Conservation (phyloP, 2,888 invertebrate genomes). For the Pollenia labialis region DNA sequence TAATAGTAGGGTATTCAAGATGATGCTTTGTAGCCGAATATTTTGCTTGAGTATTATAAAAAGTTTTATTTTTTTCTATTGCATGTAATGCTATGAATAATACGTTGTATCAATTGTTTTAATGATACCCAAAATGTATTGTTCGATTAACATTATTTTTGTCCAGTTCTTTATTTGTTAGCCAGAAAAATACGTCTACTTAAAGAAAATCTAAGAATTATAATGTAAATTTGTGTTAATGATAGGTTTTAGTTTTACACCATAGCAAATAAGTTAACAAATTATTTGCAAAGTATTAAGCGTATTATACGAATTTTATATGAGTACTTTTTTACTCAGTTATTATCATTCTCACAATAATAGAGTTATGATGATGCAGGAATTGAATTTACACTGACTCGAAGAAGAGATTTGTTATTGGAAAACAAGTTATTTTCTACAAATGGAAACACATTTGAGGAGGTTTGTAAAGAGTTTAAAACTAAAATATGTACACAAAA, state of each 20-base stretch:
- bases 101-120: conserved; percentile 36
- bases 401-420: too few relatives aligned
- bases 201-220: conserved; percentile 23
- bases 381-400: too few relatives aligned
- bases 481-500: too few relatives aligned
- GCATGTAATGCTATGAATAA: background rate
- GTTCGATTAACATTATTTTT: conserved; percentile 6
- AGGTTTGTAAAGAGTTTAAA: too few relatives aligned
- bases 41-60: background rate
- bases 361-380: too few relatives aligned
- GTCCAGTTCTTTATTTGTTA: background rate
- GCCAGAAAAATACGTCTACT: conserved; percentile 54
- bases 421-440: too few relatives aligned
- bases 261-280: background rate
- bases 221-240: conserved; percentile 24
- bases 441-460: too few relatives aligned
- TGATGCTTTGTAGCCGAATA: background rate
- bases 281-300: conserved; percentile 36
- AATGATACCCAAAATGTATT: conserved; percentile 35
- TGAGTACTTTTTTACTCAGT: conserved; percentile 11
- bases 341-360: background rate
- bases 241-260: conserved; percentile 21
- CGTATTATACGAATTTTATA: conserved; percentile 14
- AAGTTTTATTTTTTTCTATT: background rate
- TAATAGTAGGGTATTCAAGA: too few relatives aligned